These are phyloP conservation scores for Melipona quadrifasciata DNA, from an alignment of 1,140 invertebrate genomes.

Conservation along the genomic window DNA sequence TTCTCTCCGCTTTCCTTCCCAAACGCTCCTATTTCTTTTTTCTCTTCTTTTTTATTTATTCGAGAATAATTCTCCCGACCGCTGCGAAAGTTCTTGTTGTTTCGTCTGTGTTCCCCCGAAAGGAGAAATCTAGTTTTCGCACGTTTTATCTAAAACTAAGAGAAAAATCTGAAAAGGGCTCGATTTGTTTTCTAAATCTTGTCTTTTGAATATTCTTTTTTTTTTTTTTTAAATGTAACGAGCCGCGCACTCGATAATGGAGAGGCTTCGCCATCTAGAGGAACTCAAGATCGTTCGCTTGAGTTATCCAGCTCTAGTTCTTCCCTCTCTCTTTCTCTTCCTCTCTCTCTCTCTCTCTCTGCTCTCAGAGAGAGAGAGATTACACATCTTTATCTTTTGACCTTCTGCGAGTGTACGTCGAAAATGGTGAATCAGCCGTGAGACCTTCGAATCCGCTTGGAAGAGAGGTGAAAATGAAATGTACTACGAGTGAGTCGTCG, in stretches of 20 bases:
- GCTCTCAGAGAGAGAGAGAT: not conserved
- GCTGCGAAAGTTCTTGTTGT: too few species aligned
- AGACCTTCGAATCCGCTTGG: not conserved
- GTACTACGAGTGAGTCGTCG: not conserved
- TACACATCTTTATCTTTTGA: slow-evolving; percentile 26
- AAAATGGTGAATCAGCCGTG: slow-evolving; percentile 21
- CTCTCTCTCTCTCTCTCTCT: too few species aligned
- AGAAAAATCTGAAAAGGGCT: not conserved
- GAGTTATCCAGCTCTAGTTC: too few species aligned
- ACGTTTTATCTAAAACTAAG: not conserved
- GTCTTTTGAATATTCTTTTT: not conserved
- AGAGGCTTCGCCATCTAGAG: not conserved
- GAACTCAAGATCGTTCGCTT: not conserved
- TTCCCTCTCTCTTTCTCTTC: not conserved
- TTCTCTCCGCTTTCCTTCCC: not conserved
- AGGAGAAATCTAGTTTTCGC: too few species aligned
- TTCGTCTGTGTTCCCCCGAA: too few species aligned
- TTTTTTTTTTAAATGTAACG: not conserved
- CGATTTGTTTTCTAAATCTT: not conserved
- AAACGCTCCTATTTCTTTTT: not conserved
- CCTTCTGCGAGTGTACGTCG: slow-evolving; percentile 3
- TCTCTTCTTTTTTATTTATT: too few species aligned
- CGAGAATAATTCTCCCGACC: too few species aligned
- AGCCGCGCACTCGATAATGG: not conserved
- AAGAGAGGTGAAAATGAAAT: not conserved